Conservation (phyloP, 2,888 invertebrate species). For the Lasioglossum morio region DNA sequence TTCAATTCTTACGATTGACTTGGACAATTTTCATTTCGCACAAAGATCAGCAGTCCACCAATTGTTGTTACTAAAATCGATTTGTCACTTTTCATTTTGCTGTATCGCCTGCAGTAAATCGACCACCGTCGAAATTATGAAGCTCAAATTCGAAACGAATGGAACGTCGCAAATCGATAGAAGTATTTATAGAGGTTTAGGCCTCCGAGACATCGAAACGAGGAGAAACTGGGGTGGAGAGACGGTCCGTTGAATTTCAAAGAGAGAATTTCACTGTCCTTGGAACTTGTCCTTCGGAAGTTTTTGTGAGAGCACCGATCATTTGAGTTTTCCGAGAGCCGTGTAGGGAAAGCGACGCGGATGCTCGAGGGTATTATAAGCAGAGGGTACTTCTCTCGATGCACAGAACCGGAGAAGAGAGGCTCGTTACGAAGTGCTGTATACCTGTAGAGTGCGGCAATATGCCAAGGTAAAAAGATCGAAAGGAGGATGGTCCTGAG, state of each 20-base stretch:
- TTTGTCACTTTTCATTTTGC: not conserved
- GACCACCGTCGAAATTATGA: not conserved
- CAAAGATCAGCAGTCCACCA: not conserved
- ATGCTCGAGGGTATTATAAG: not conserved
- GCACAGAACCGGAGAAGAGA: not conserved
- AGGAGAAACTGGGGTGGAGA: not conserved
- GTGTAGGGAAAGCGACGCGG: not conserved
- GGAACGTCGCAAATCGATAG: not conserved
- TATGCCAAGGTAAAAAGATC: not conserved
- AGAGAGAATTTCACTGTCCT: not conserved
- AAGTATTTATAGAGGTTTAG: not conserved
- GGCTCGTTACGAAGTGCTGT: not conserved
- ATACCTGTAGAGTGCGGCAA: not conserved
- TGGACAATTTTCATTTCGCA: too few relatives aligned
- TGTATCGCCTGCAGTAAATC: not conserved
- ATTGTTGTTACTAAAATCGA: not conserved
- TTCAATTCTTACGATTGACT: too few relatives aligned
- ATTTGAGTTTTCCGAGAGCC: not conserved
- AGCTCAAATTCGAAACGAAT: not conserved
- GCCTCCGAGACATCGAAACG: not conserved
- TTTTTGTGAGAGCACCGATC: not conserved
- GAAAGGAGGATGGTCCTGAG: not conserved
- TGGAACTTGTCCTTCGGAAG: not conserved
- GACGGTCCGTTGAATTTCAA: not conserved
- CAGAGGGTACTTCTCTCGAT: not conserved